These are phyloP conservation scores for Choreutis nemorana DNA, from an alignment of 2,888 invertebrate species.

Conservation along the genomic window DNA sequence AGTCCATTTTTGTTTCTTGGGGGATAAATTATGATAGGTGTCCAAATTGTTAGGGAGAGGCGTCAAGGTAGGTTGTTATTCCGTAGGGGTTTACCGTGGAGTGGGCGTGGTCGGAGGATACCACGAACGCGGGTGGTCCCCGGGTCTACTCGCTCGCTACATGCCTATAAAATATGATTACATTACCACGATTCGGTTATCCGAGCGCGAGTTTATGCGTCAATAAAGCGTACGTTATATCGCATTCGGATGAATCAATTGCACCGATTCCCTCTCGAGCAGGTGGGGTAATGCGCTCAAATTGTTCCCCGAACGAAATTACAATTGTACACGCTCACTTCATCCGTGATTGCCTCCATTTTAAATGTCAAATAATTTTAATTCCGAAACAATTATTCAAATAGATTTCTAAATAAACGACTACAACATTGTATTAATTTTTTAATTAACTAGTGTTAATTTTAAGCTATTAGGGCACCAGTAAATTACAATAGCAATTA, in stretches of 20 bases:
- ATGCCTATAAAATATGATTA: constrained; percentile 40
- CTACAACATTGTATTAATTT: not conserved
- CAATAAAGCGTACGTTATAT: constrained; percentile 24
- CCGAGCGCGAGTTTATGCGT: constrained; percentile 45
- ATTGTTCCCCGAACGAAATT: too few relatives aligned
- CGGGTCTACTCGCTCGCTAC: constrained; percentile 16
- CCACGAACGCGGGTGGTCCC: constrained; percentile 48
- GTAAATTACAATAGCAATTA: too few relatives aligned
- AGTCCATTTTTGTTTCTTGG: constrained; percentile 14
- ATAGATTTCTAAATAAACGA: not conserved
- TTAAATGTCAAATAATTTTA: constrained; percentile 3
- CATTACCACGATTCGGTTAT: constrained; percentile 26
- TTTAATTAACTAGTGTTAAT: too few relatives aligned
- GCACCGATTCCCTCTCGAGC: too few relatives aligned
- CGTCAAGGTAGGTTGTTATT: constrained; percentile 18
- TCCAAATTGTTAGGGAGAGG: constrained; percentile 25
- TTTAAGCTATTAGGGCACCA: too few relatives aligned
- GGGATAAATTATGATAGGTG: constrained; percentile 31
- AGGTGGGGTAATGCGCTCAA: too few relatives aligned
- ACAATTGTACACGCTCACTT: constrained; percentile 5
- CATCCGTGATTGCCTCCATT: constrained; percentile 4
- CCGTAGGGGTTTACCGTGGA: constrained; percentile 31
- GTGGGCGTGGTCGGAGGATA: constrained; percentile 39
- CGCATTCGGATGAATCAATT: constrained; percentile 12
- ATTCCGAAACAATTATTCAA: constrained; percentile 1